phyloP scores from a whole-genome alignment of 2,888 invertebrate species.

The Drosophila crucigera region DNA sequence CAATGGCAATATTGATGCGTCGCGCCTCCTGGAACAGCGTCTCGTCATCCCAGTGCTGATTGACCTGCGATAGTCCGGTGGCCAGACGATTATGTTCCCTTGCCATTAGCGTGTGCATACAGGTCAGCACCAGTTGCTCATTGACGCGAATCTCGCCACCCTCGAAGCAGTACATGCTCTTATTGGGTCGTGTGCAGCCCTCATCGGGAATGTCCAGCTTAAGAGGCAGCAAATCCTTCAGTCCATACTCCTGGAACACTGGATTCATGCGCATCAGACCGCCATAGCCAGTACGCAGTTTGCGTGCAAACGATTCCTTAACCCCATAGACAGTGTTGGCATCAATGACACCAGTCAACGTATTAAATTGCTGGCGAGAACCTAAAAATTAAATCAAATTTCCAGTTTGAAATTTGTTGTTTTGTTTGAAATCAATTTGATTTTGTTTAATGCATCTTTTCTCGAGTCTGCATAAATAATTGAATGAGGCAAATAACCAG shows the following conservation, averaged over 20 bases:
- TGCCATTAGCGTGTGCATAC: conserved; percentile 96
- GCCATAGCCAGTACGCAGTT: conserved; percentile 92
- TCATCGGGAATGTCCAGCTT: conserved; percentile 96
- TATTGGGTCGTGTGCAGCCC: conserved; percentile 95
- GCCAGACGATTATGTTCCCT: conserved; percentile 96
- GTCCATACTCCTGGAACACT: conserved; percentile 93
- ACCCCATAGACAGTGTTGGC: conserved; percentile 96
- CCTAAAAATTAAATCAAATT: conserved; percentile 85
- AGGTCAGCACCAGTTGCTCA: conserved; percentile 94
- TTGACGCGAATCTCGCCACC: conserved; percentile 97
- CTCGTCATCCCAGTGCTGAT: conserved; percentile 97
- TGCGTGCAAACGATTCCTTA: conserved; percentile 92
- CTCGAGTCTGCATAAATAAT: background rate
- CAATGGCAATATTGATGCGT: conserved; percentile 93
- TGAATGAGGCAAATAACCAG: background rate
- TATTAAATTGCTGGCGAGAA: conserved; percentile 93
- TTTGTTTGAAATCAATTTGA: background rate
- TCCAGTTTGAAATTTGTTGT: background rate
- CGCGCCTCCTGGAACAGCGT: conserved; percentile 95
- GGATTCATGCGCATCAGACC: conserved; percentile 95
- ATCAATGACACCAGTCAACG: conserved; percentile 93
- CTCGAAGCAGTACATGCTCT: conserved; percentile 96
- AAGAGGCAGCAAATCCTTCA: conserved; percentile 94
- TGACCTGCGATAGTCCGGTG: conserved; percentile 90
- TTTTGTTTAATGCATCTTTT: background rate